Evolutionary conservation across 1,140 invertebrate genomes (phyloP).

Genomic region (Drosophila bifasciata): DNA sequence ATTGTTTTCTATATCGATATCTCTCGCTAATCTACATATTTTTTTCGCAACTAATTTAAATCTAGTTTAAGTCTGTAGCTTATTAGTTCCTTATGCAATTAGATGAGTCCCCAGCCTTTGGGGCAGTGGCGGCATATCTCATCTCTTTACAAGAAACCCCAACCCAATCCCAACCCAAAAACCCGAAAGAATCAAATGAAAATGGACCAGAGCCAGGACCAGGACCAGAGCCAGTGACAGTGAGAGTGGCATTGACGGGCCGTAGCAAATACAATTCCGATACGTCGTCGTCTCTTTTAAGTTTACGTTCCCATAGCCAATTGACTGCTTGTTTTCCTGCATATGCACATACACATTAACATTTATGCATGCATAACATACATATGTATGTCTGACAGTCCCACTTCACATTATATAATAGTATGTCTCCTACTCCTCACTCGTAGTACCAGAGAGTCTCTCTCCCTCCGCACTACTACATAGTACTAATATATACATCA

Average conservation of each 20-base stretch:
- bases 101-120: slow-evolving; percentile 8
- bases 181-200: slow-evolving; percentile 2
- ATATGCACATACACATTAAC: slow-evolving; percentile 15
- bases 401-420: slow-evolving; percentile 11
- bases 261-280: slow-evolving; percentile 16
- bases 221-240: slow-evolving; percentile 12
- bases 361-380: slow-evolving; percentile 26
- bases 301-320: slow-evolving; percentile 54
- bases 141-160: slow-evolving; percentile 1
- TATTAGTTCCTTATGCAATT: slow-evolving; percentile 66
- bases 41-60: slow-evolving; percentile 59
- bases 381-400: not conserved
- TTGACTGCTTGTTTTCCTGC: slow-evolving; percentile 54
- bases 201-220: slow-evolving; percentile 29
- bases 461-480: no score
- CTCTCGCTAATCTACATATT: slow-evolving; percentile 26
- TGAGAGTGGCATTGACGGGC: slow-evolving; percentile 18
- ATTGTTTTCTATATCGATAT: slow-evolving; percentile 24
- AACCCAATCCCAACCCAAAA: slow-evolving; percentile 11
- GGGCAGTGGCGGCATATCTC: not conserved
- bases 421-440: not conserved
- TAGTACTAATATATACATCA: not conserved
- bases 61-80: slow-evolving; percentile 57
- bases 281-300: slow-evolving; percentile 26
- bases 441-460: not conserved